Percentiles rank a stretch among this genome's conserved stretches.
Conservation (phyloP, 2,888 invertebrate genomes). For the Sphecodes monilicornis region DNA sequence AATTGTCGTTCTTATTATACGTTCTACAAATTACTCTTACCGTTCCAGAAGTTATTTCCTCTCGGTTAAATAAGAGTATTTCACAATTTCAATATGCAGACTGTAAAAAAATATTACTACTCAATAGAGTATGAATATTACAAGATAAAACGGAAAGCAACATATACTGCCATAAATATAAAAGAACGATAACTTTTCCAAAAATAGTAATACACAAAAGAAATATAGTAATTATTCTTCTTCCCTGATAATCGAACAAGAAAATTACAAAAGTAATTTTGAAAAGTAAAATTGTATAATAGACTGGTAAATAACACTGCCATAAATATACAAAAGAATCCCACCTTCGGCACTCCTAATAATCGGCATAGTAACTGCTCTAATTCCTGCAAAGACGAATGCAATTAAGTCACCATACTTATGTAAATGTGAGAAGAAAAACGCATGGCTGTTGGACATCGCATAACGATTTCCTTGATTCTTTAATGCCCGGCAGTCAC, state of each 20-base stretch:
- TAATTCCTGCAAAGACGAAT: neutral
- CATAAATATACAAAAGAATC: neutral
- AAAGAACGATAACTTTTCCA: neutral
- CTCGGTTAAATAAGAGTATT: neutral
- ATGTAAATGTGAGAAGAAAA: neutral
- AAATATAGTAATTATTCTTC: too few relatives aligned
- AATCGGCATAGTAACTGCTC: neutral
- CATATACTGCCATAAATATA: neutral
- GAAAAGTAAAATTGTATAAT: neutral
- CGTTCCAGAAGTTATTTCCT: neutral
- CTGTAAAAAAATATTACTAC: neutral
- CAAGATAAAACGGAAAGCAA: neutral
- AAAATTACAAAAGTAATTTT: neutral
- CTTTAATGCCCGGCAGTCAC: constrained; percentile 7
- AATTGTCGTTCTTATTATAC: neutral
- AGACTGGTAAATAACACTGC: neutral
- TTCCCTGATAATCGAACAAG: too few relatives aligned
- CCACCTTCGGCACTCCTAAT: neutral
- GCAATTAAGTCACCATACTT: neutral
- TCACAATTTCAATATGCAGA: neutral
- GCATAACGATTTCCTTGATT: neutral
- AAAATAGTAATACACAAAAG: too few relatives aligned
- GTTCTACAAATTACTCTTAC: neutral
- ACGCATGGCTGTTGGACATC: neutral
- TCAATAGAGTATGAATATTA: neutral